A percentile compares a stretch with the other conserved stretches of the same genome.
Conservation (phyloP, 2,113 vertebrate genomes). For the Platichthys stellatus region DNA sequence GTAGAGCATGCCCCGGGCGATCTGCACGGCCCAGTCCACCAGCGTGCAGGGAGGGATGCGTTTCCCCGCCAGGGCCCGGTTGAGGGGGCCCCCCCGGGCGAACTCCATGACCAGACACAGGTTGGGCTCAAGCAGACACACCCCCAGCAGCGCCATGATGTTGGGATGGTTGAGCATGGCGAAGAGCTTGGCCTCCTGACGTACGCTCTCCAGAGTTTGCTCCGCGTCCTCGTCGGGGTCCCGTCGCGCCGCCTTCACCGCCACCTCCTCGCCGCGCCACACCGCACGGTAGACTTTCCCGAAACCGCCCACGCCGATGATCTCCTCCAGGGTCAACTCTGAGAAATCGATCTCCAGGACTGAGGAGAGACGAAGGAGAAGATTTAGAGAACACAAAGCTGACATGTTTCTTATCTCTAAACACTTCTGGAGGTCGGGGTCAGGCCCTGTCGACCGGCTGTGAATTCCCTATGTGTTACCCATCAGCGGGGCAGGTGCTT, state of each 20-base stretch:
- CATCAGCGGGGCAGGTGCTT: background rate
- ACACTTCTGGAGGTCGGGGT: constrained; percentile 2
- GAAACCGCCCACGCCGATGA: constrained; percentile 97
- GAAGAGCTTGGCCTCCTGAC: constrained; percentile 97
- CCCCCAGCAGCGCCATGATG: constrained; percentile 94
- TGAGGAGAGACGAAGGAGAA: constrained; percentile 51
- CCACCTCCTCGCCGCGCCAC: constrained; percentile 92
- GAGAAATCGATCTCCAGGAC: constrained; percentile 95
- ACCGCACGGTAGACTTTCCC: constrained; percentile 96
- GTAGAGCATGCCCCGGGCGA: constrained; percentile 94
- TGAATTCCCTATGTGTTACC: too few relatives aligned
- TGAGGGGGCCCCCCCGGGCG: constrained; percentile 93
- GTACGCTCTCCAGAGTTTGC: constrained; percentile 94
- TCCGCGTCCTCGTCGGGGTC: constrained; percentile 94
- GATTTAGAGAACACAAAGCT: constrained; percentile 5
- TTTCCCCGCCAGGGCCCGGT: constrained; percentile 93
- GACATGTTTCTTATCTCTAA: too few relatives aligned
- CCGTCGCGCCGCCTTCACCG: constrained; percentile 95
- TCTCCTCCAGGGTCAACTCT: constrained; percentile 94
- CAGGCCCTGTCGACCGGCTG: constrained; percentile 1
- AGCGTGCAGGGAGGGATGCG: constrained; percentile 95
- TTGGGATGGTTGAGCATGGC: constrained; percentile 96
- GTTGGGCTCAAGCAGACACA: constrained; percentile 94
- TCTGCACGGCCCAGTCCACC: constrained; percentile 98
- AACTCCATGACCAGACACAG: constrained; percentile 98